Conservation (phyloP, 2,113 vertebrate genomes). For the Gorsachius goisagi region DNA sequence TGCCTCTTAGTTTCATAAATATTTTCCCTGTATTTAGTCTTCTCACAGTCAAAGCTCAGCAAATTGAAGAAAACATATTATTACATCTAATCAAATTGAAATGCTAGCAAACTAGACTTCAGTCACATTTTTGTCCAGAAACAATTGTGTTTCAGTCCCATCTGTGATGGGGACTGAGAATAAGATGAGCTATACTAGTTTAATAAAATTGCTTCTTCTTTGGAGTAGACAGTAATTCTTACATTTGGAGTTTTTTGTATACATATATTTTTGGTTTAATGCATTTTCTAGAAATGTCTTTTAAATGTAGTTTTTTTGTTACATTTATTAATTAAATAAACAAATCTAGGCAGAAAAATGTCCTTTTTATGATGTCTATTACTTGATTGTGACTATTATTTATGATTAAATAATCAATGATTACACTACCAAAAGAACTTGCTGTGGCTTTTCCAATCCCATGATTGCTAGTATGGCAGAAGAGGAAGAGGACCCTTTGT, state of each 20-base stretch:
- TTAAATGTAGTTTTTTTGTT: neutral
- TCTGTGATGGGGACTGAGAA: constrained; percentile 13
- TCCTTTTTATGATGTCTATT: neutral
- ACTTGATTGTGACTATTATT: neutral
- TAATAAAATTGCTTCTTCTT: neutral
- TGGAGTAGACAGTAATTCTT: neutral
- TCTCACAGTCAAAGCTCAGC: constrained; percentile 47
- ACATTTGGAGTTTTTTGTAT: neutral
- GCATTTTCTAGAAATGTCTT: neutral
- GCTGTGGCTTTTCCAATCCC: neutral
- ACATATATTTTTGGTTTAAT: neutral
- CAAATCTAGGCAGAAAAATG: neutral
- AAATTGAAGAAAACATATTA: constrained; percentile 39
- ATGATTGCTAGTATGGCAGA: neutral
- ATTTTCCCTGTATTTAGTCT: constrained; percentile 38
- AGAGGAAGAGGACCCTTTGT: neutral
- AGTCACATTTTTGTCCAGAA: constrained; percentile 35
- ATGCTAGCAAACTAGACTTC: constrained; percentile 28
- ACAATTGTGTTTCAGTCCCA: constrained; percentile 17
- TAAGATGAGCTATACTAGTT: constrained; percentile 12
- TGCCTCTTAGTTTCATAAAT: constrained; percentile 39
- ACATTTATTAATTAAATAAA: neutral
- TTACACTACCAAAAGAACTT: neutral
- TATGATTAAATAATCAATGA: neutral
- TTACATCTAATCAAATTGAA: constrained; percentile 54